Conservation (phyloP, 2,797 vertebrate genomes). For the Amniataba percoides region DNA sequence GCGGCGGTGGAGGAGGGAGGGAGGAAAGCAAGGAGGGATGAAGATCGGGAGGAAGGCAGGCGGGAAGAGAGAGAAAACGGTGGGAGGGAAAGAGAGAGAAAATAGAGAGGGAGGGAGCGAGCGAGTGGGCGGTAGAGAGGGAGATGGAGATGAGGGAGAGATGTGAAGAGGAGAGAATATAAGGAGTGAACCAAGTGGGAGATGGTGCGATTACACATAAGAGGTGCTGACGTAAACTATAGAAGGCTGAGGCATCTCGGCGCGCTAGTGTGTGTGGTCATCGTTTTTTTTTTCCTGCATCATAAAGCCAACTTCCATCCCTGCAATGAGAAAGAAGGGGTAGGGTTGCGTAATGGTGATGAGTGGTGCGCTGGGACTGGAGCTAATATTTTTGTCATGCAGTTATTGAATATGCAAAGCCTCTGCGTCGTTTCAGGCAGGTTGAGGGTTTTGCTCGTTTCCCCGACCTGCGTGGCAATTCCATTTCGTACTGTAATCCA, state of each 20-base stretch:
- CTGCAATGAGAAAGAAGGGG: conserved; percentile 19
- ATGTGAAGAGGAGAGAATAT: conserved; percentile 77
- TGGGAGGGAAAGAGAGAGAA: conserved; percentile 57
- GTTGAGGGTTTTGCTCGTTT: conserved; percentile 1
- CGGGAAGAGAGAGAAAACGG: conserved; percentile 55
- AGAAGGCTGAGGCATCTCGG: conserved; percentile 64
- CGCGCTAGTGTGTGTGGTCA: conserved; percentile 59
- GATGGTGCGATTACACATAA: conserved; percentile 80
- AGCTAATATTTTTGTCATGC: conserved; percentile 34
- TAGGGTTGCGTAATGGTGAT: conserved; percentile 59
- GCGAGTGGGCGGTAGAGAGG: conserved; percentile 72
- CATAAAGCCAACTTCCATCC: conserved; percentile 50
- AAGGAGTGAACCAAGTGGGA: conserved; percentile 82
- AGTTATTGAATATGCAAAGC: conserved; percentile 4
- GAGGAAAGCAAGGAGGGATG: conserved; percentile 26
- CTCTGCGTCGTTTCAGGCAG: neutral
- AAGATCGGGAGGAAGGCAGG: conserved; percentile 50
- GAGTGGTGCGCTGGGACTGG: conserved; percentile 12
- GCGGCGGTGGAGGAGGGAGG: conserved; percentile 1
- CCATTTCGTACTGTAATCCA: conserved; percentile 20
- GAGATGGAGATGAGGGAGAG: conserved; percentile 73
- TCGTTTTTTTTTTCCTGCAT: conserved; percentile 37
- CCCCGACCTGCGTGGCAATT: neutral
- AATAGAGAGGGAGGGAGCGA: conserved; percentile 42
- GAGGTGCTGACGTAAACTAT: conserved; percentile 78